phyloP scores from a whole-genome alignment of 2,888 invertebrate species.

The Tridacna crocea region DNA sequence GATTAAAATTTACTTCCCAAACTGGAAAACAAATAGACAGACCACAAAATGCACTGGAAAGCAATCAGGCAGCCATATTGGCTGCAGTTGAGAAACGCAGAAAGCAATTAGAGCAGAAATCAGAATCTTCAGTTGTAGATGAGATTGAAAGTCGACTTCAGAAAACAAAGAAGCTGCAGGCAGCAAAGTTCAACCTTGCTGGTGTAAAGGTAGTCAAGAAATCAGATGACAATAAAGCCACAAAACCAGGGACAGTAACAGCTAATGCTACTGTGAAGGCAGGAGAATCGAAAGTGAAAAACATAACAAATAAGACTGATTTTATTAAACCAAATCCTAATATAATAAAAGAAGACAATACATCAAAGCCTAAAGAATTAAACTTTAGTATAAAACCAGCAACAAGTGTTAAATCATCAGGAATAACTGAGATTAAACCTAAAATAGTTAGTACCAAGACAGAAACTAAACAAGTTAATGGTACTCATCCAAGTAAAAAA shows the following conservation, averaged over 20 bases:
- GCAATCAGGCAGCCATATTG: conserved; percentile 78
- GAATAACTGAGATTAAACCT: conserved; percentile 49
- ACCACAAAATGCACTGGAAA: conserved; percentile 45
- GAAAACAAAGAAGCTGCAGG: conserved; percentile 80
- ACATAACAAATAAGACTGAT: neutral
- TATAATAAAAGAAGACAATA: conserved; percentile 26
- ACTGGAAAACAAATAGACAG: conserved; percentile 42
- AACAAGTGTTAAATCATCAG: conserved; percentile 29
- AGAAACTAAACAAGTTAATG: conserved; percentile 47
- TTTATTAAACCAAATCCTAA: conserved; percentile 18
- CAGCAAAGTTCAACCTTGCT: conserved; percentile 72
- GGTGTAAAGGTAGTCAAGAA: conserved; percentile 52
- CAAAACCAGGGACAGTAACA: conserved; percentile 31
- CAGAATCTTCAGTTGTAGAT: conserved; percentile 74
- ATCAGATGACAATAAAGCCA: conserved; percentile 20
- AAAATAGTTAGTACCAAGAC: conserved; percentile 30
- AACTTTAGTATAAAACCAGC: conserved; percentile 52
- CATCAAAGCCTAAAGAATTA: conserved; percentile 39
- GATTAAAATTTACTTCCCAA: conserved; percentile 64
- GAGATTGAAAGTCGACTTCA: conserved; percentile 78
- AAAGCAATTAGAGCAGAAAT: conserved; percentile 70
- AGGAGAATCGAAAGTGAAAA: conserved; percentile 17
- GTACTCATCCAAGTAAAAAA: conserved; percentile 30
- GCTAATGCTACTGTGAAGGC: conserved; percentile 12
- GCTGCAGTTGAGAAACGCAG: conserved; percentile 81